Conservation (phyloP, 2,888 invertebrate genomes). For the Chouioia cunea region DNA sequence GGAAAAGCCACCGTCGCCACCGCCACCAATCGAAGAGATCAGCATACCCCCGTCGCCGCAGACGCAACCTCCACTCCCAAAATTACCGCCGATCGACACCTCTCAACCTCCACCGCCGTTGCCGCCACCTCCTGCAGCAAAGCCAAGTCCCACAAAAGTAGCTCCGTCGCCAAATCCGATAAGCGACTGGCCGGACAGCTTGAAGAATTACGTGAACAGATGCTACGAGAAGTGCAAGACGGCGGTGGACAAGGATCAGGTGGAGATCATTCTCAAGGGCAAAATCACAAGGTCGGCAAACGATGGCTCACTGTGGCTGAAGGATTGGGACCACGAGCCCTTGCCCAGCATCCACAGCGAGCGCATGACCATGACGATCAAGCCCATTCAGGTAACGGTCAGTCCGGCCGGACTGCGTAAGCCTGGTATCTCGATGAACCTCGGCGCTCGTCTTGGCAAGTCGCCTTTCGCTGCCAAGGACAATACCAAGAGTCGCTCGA, state of each 20-base stretch:
- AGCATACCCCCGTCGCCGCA: constrained; percentile 36
- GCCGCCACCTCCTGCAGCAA: constrained; percentile 9
- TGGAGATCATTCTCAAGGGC: constrained; percentile 93
- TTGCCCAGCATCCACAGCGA: constrained; percentile 90
- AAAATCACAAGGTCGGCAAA: constrained; percentile 92
- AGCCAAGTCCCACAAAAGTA: constrained; percentile 61
- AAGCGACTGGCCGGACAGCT: constrained; percentile 83
- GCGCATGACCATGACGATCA: constrained; percentile 76
- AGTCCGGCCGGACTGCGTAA: constrained; percentile 61
- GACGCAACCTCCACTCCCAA: constrained; percentile 37
- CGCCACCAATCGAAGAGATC: constrained; percentile 40
- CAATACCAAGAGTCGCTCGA: constrained; percentile 53
- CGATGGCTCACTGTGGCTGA: constrained; percentile 87
- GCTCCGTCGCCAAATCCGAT: constrained; percentile 69
- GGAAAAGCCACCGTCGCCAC: constrained; percentile 49
- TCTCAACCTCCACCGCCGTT: constrained; percentile 41
- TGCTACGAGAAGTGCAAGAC: constrained; percentile 93
- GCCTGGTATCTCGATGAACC: constrained; percentile 72
- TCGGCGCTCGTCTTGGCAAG: constrained; percentile 74
- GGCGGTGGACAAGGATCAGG: constrained; percentile 91
- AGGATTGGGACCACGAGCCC: constrained; percentile 96
- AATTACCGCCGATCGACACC: constrained; percentile 29
- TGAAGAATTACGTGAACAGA: constrained; percentile 89
- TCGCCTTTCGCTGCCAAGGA: too few relatives aligned
- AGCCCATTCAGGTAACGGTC: constrained; percentile 71